phyloP scores from a whole-genome alignment of 2,113 vertebrate genomes.

The Tachysurus fulvidraco region DNA sequence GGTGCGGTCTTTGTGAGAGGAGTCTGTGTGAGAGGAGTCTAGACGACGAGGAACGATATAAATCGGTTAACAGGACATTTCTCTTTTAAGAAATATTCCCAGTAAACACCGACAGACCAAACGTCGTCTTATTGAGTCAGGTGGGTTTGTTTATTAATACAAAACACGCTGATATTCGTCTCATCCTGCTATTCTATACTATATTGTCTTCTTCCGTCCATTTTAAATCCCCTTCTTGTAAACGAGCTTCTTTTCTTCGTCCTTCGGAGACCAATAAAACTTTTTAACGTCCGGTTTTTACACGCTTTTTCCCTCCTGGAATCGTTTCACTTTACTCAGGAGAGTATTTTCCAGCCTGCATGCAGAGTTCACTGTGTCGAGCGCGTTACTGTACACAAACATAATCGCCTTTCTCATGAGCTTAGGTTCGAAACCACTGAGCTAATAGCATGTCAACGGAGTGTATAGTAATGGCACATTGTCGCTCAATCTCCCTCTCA shows the following conservation, averaged over 20 bases:
- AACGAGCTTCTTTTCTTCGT: not conserved
- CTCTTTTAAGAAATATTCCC: not conserved
- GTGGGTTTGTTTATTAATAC: not conserved
- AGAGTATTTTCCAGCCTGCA: not conserved
- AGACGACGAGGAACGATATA: not conserved
- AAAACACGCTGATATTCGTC: not conserved
- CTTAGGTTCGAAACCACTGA: not conserved
- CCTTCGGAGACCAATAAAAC: not conserved
- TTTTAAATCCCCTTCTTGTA: no score
- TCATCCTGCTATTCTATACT: not conserved
- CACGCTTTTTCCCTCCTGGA: not conserved
- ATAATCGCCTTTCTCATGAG: slow-evolving; percentile 37
- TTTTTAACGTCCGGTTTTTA: not conserved
- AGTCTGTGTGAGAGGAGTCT: not conserved
- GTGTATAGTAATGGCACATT: not conserved
- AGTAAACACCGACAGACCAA: not conserved
- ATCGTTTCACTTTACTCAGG: not conserved
- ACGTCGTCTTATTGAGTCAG: not conserved
- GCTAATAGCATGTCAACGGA: not conserved
- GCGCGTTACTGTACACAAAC: not conserved
- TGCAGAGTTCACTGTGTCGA: slow-evolving; percentile 7
- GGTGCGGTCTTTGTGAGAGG: not conserved
- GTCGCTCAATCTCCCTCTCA: not conserved
- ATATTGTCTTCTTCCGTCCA: not conserved
- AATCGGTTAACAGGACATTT: not conserved